Conservation (phyloP, 2,888 invertebrate species). For the Ennomos quercinarius region DNA sequence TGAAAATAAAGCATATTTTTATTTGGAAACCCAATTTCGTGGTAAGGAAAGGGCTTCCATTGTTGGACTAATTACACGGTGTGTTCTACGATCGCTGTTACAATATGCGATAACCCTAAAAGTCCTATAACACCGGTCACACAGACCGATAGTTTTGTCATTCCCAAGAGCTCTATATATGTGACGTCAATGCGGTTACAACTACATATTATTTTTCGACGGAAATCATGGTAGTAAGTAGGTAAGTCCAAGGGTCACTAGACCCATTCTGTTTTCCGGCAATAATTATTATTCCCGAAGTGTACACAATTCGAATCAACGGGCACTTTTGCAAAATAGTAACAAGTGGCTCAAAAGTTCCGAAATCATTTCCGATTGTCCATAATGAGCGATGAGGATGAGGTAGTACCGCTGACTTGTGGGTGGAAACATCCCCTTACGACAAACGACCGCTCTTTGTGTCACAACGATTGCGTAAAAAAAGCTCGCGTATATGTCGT, state of each 20-base stretch:
- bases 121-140: conserved; percentile 67
- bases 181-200: too few relatives aligned
- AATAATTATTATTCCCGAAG: too few relatives aligned
- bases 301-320: conserved; percentile 36
- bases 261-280: too few relatives aligned
- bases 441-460: conserved; percentile 69
- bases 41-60: conserved; percentile 61
- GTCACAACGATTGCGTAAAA: conserved; percentile 73
- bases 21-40: conserved; percentile 26
- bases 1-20: conserved; percentile 12
- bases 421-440: conserved; percentile 84
- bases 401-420: conserved; percentile 72
- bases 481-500: conserved; percentile 60
- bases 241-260: too few relatives aligned
- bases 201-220: too few relatives aligned
- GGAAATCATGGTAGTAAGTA: too few relatives aligned
- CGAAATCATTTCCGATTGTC: conserved; percentile 81
- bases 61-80: conserved; percentile 75
- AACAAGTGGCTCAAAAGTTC: conserved; percentile 76
- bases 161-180: conserved; percentile 36
- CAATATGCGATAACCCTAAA: conserved; percentile 82
- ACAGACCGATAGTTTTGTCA: conserved; percentile 71
- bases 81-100: conserved; percentile 63
- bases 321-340: conserved; percentile 47
- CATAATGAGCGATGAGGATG: conserved; percentile 82